Conservation (phyloP, 1,140 invertebrate genomes). For the Nasonia longicornis region DNA sequence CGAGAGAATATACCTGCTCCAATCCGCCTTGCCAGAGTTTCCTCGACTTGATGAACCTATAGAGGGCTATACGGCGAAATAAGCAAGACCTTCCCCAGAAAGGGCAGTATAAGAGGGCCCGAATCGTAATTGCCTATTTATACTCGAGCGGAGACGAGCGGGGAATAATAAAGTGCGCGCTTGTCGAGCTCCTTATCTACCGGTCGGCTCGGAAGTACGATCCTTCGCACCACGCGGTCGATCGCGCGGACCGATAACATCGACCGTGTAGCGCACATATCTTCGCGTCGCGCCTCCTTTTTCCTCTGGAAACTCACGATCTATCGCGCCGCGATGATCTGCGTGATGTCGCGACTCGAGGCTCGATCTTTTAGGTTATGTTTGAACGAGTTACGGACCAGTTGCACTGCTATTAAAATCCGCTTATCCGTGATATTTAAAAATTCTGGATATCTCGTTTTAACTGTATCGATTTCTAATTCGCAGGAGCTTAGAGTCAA, state of each 20-base stretch:
- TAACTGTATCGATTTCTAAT: background rate
- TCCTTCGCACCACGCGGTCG: background rate
- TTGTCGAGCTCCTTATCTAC: background rate
- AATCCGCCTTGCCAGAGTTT: background rate
- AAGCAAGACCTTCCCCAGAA: background rate
- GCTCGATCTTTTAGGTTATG: background rate
- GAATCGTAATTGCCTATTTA: conserved; percentile 36
- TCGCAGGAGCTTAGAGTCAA: no score
- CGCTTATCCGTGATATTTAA: background rate
- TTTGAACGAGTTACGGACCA: background rate
- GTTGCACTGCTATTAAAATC: background rate
- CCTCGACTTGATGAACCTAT: background rate
- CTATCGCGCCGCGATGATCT: background rate
- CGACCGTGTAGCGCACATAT: background rate
- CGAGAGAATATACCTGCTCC: background rate
- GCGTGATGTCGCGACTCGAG: background rate
- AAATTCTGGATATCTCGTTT: background rate
- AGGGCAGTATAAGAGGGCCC: background rate
- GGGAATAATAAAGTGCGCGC: conserved; percentile 2
- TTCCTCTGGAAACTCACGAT: background rate
- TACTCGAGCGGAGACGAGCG: background rate
- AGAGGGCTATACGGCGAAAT: background rate
- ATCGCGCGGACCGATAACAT: background rate
- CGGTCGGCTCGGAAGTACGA: background rate
- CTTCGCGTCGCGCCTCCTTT: background rate